Conservation (phyloP, 2,797 vertebrate species). For the Cryptoblepharus egeriae region DNA sequence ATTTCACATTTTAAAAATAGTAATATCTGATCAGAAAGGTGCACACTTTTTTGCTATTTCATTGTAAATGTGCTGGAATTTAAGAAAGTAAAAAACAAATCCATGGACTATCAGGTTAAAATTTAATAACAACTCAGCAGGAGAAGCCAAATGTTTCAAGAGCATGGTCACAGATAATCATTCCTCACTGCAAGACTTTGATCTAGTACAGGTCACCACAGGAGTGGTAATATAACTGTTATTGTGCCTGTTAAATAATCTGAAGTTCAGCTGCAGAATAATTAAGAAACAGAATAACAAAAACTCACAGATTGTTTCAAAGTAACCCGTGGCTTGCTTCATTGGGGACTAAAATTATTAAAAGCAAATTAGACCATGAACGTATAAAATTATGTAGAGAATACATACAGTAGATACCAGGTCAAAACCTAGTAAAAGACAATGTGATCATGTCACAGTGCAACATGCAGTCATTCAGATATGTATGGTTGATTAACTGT, state of each 20-base stretch:
- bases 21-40: slow-evolving; percentile 49
- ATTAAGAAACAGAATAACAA: background rate
- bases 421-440: background rate
- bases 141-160: slow-evolving; percentile 58
- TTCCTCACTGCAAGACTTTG: slow-evolving; percentile 45
- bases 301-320: background rate
- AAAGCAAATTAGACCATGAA: background rate
- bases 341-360: background rate
- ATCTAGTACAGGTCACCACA: slow-evolving; percentile 43
- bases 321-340: background rate
- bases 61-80: slow-evolving; percentile 44
- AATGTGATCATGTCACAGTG: background rate
- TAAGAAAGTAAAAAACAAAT: slow-evolving; percentile 35
- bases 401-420: background rate
- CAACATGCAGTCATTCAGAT: background rate
- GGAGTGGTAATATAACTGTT: slow-evolving; percentile 15
- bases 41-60: slow-evolving; percentile 40
- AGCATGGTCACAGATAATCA: slow-evolving; percentile 48
- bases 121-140: slow-evolving; percentile 46
- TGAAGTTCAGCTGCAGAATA: background rate
- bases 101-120: slow-evolving; percentile 51
- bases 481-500: background rate
- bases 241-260: background rate
- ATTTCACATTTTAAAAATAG: slow-evolving; percentile 35
- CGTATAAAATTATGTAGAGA: background rate